phyloP scores from a whole-genome alignment of 2,888 invertebrate species.

The Epistrophe grossulariae region DNA sequence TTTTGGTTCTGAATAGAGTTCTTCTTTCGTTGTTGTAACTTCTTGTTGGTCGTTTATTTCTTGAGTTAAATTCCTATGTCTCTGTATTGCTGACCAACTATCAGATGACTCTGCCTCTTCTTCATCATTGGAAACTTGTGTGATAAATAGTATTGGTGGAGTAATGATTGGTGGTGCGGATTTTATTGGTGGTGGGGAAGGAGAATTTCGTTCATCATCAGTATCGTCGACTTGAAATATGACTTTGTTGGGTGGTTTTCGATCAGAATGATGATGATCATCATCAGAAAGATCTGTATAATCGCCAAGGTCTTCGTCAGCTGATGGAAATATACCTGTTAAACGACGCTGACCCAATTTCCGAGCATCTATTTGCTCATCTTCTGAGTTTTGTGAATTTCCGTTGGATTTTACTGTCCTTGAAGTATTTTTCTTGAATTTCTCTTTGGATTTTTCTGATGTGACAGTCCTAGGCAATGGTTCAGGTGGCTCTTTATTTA shows the following conservation, averaged over 20 bases:
- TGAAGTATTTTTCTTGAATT: slow-evolving; percentile 46
- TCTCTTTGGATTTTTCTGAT: slow-evolving; percentile 56
- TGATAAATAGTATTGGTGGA: slow-evolving; percentile 78
- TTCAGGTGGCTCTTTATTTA: slow-evolving; percentile 24
- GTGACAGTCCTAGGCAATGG: slow-evolving; percentile 39
- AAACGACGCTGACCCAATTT: slow-evolving; percentile 61
- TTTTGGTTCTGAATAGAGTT: slow-evolving; percentile 54
- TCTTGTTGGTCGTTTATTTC: slow-evolving; percentile 62
- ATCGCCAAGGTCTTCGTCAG: slow-evolving; percentile 80
- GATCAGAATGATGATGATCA: neutral
- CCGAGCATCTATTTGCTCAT: slow-evolving; percentile 26
- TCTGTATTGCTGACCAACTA: slow-evolving; percentile 85
- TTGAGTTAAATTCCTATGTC: slow-evolving; percentile 82
- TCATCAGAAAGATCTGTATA: slow-evolving; percentile 77
- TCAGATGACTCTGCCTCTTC: slow-evolving; percentile 77
- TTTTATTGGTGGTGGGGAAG: slow-evolving; percentile 19
- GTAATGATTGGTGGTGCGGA: slow-evolving; percentile 10
- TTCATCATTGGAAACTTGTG: slow-evolving; percentile 77
- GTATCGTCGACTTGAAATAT: slow-evolving; percentile 30
- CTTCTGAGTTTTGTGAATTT: slow-evolving; percentile 21
- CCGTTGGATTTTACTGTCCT: slow-evolving; percentile 26
- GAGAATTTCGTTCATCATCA: slow-evolving; percentile 20
- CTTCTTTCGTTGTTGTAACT: slow-evolving; percentile 44
- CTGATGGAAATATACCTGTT: slow-evolving; percentile 61
- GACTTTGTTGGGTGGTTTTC: slow-evolving; percentile 28